Conservation (phyloP, 2,888 invertebrate species). For the Globia sparganii region DNA sequence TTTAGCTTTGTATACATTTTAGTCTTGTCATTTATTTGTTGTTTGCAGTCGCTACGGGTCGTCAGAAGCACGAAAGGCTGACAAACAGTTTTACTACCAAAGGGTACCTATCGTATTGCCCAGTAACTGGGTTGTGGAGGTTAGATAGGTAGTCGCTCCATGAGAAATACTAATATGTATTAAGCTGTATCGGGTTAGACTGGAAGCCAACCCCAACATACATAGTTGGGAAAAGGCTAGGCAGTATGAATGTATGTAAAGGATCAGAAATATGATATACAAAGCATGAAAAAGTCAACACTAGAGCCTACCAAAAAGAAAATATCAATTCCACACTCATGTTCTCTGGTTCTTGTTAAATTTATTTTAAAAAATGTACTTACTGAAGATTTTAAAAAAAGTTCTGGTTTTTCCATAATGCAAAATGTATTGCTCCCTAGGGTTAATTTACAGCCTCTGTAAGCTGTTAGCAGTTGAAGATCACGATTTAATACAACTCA, state of each 20-base stretch:
- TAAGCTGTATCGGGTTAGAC: too few species aligned
- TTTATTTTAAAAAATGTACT: neutral
- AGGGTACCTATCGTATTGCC: neutral
- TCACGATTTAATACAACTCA: neutral
- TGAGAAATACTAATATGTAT: too few species aligned
- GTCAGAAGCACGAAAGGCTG: neutral
- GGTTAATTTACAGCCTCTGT: neutral
- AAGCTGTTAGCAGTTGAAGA: neutral
- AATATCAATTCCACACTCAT: neutral
- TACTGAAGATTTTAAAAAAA: neutral
- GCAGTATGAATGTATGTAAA: neutral
- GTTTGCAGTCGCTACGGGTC: neutral
- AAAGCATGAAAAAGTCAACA: neutral
- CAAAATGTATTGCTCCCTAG: neutral
- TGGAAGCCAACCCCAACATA: too few species aligned
- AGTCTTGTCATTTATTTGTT: neutral
- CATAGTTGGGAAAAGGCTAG: too few species aligned
- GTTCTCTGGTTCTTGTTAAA: neutral
- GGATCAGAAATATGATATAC: neutral
- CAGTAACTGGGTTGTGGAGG: too few species aligned
- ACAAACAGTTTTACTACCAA: neutral
- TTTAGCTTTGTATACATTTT: neutral
- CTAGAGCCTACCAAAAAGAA: neutral
- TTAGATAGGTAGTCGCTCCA: too few species aligned
- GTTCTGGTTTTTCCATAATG: neutral